Conservation (phyloP, 1,140 invertebrate species). For the Orius insidiosus region DNA sequence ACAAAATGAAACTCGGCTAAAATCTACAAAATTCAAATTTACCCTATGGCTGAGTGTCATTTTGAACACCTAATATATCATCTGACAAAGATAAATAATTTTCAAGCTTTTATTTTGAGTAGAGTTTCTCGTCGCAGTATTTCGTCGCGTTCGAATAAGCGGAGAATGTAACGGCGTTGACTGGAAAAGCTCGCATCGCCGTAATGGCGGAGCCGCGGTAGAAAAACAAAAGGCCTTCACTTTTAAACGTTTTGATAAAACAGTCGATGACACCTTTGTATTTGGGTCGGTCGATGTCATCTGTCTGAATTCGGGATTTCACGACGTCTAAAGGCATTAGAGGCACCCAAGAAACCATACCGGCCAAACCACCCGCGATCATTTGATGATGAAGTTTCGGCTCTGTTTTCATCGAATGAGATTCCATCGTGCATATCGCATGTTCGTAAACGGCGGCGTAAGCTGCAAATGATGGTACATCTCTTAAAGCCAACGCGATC, state of each 20-base stretch:
- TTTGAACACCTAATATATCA: too few relatives aligned
- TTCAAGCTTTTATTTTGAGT: too few relatives aligned
- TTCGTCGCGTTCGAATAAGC: too few relatives aligned
- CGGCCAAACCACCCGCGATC: conserved; percentile 24
- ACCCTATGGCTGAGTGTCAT: too few relatives aligned
- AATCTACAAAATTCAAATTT: too few relatives aligned
- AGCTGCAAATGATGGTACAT: background rate
- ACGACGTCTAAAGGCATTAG: conserved; percentile 57
- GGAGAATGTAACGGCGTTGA: conserved; percentile 47
- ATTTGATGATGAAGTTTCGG: background rate
- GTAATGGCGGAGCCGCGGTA: conserved; percentile 39
- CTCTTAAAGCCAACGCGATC: too few relatives aligned
- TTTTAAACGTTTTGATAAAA: conserved; percentile 28
- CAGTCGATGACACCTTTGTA: conserved; percentile 36
- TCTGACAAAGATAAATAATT: too few relatives aligned
- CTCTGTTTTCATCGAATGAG: background rate
- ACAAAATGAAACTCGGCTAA: too few relatives aligned
- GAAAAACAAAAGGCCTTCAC: conserved; percentile 34
- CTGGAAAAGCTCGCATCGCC: conserved; percentile 42
- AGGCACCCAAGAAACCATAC: conserved; percentile 47
- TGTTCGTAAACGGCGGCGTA: conserved; percentile 5
- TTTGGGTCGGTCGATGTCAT: conserved; percentile 31
- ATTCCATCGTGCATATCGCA: background rate
- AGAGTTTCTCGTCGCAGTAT: too few relatives aligned
- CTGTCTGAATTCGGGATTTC: conserved; percentile 55